Percentiles rank a stretch among this genome's conserved stretches.
These are phyloP conservation scores for Lanius ludovicianus DNA, from an alignment of 2,113 vertebrate genomes.

Conservation along the genomic window DNA sequence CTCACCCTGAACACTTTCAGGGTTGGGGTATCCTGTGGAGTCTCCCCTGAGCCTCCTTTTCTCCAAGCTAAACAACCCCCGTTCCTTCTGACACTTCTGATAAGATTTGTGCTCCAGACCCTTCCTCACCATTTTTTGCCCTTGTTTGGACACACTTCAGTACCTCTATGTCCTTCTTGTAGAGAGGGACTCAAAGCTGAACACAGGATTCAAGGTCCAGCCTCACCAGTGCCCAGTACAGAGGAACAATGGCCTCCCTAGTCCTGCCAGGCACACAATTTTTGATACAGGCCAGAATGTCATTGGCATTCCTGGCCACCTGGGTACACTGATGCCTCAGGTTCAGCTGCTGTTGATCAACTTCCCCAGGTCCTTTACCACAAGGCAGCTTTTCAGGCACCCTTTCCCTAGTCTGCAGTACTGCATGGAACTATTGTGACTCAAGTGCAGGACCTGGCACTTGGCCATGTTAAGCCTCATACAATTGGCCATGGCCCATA, in stretches of 20 bases:
- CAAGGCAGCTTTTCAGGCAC: background rate
- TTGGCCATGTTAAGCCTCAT: background rate
- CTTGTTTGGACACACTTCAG: background rate
- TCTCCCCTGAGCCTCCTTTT: background rate
- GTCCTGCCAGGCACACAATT: background rate
- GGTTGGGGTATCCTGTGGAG: background rate
- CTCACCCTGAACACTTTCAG: background rate
- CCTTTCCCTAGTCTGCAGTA: background rate
- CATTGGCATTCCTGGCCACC: background rate
- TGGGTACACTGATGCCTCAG: background rate
- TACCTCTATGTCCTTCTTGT: background rate
- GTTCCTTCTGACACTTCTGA: background rate
- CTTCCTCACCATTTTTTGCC: background rate
- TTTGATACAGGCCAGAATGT: background rate
- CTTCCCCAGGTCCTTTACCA: background rate
- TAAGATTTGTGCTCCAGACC: background rate
- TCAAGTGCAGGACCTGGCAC: accelerated
- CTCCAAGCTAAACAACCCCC: background rate
- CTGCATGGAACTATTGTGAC: accelerated
- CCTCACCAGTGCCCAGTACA: background rate
- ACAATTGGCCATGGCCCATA: background rate
- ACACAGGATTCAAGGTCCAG: background rate
- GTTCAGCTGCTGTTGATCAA: background rate
- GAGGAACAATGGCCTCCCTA: accelerated
- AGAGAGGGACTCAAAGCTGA: background rate